A percentile compares a stretch with the other conserved stretches of the same genome.
phyloP scores from a whole-genome alignment of 2,797 vertebrate species.

The Oceanodroma leucorhoa region DNA sequence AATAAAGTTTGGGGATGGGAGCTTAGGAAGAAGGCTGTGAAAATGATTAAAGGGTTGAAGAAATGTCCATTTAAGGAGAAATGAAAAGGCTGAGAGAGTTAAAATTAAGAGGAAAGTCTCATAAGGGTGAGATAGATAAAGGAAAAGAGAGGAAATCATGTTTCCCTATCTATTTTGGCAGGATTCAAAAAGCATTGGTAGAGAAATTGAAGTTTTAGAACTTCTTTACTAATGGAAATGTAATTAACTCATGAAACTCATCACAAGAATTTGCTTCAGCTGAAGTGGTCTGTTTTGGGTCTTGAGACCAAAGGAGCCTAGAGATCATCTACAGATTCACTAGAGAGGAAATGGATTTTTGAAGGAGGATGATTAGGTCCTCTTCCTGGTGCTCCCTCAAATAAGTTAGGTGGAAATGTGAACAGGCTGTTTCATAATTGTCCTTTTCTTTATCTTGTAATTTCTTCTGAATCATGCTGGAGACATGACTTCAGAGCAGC shows the following conservation, averaged over 20 bases:
- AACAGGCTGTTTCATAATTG: conserved; percentile 46
- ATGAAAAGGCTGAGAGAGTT: conserved; percentile 2
- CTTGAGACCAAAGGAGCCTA: neutral
- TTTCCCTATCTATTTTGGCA: conserved; percentile 1
- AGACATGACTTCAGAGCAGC: neutral
- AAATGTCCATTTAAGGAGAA: neutral
- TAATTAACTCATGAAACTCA: conserved; percentile 44
- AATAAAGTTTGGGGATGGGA: neutral
- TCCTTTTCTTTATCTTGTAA: conserved; percentile 50
- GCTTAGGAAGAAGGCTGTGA: neutral
- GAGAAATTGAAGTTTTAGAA: conserved; percentile 34
- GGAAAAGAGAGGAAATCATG: neutral
- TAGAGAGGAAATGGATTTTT: neutral
- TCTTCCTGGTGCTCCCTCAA: neutral
- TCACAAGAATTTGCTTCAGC: neutral
- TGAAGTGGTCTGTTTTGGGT: neutral
- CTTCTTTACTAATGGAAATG: conserved; percentile 31
- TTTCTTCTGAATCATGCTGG: neutral
- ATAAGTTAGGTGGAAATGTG: conserved; percentile 14
- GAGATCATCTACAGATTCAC: neutral
- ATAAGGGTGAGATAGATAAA: neutral
- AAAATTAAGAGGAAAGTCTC: conserved; percentile 14
- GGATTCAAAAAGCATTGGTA: neutral
- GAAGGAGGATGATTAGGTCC: neutral
- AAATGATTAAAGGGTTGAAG: conserved; percentile 12